phyloP scores from a whole-genome alignment of 2,888 invertebrate genomes.

The Pristionchus maxplancki region DNA sequence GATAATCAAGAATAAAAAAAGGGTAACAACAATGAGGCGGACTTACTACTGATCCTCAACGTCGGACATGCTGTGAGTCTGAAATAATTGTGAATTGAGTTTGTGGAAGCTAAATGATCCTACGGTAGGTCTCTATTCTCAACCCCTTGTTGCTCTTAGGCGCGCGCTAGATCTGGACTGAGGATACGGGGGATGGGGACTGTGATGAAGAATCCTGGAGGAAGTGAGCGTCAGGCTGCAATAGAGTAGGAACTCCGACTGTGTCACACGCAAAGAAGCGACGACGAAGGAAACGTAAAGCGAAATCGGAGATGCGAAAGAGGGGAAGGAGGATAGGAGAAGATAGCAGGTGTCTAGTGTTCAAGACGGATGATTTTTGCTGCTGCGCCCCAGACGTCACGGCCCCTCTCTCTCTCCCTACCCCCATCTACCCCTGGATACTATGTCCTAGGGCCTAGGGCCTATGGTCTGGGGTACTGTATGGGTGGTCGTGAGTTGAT shows the following conservation, averaged over 20 bases:
- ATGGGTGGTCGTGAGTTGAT: not conserved
- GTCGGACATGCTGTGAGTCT: conserved; percentile 65
- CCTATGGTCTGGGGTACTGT: not conserved
- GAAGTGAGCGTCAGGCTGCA: not conserved
- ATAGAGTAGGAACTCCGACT: not conserved
- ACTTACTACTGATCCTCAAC: conserved; percentile 72
- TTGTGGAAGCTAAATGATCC: not conserved
- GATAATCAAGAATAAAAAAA: not conserved
- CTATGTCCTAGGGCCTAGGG: not conserved
- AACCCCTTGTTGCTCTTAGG: conserved; percentile 29
- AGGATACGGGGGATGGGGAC: not conserved
- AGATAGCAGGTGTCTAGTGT: conserved; percentile 37
- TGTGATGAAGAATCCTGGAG: not conserved
- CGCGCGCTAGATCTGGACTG: conserved; percentile 22
- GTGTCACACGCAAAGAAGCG: conserved; percentile 24
- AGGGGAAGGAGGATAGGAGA: not conserved
- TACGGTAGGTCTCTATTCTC: not conserved
- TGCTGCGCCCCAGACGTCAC: conserved; percentile 5
- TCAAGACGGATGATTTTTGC: conserved; percentile 18
- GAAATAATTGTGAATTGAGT: conserved; percentile 10
- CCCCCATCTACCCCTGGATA: not conserved
- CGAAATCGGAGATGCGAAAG: conserved; percentile 43
- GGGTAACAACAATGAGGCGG: conserved; percentile 19
- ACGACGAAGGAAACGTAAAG: conserved; percentile 31
- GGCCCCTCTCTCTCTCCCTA: not conserved